Conservation (phyloP, 2,888 invertebrate genomes). For the Oligia strigilis region DNA sequence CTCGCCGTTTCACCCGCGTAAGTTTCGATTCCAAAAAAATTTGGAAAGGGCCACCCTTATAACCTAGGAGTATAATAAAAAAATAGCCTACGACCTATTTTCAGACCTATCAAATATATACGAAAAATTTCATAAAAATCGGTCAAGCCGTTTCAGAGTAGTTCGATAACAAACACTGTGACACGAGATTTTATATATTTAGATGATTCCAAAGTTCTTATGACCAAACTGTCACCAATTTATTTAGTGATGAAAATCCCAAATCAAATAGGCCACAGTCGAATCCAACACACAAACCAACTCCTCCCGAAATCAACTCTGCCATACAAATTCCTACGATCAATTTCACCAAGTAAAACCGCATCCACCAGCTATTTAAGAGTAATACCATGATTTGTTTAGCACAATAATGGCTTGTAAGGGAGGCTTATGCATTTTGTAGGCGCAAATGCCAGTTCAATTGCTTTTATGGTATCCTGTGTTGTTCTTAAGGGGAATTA, state of each 20-base stretch:
- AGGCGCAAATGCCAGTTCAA: constrained; percentile 75
- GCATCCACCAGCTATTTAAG: constrained; percentile 27
- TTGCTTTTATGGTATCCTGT: constrained; percentile 73
- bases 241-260: not conserved
- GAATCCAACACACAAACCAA: not conserved
- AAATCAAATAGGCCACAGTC: not conserved
- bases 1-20: too few species aligned
- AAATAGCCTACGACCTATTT: too few species aligned
- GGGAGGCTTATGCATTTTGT: constrained; percentile 74
- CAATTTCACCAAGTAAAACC: constrained; percentile 42
- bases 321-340: not conserved
- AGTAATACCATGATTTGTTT: constrained; percentile 77
- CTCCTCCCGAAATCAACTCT: not conserved
- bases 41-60: too few species aligned
- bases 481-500: constrained; percentile 74
- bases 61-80: too few species aligned
- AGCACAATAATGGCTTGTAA: constrained; percentile 72
- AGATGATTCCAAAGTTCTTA: not conserved
- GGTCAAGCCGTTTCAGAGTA: too few species aligned
- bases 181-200: too few species aligned
- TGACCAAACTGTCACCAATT: not conserved
- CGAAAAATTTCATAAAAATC: too few species aligned
- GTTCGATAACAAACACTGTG: too few species aligned
- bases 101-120: too few species aligned
- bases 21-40: too few species aligned